Conservation (phyloP, 30 jellyfish, hydroid and myxozoan genomes). For the Pseudorhiza aurosa region DNA sequence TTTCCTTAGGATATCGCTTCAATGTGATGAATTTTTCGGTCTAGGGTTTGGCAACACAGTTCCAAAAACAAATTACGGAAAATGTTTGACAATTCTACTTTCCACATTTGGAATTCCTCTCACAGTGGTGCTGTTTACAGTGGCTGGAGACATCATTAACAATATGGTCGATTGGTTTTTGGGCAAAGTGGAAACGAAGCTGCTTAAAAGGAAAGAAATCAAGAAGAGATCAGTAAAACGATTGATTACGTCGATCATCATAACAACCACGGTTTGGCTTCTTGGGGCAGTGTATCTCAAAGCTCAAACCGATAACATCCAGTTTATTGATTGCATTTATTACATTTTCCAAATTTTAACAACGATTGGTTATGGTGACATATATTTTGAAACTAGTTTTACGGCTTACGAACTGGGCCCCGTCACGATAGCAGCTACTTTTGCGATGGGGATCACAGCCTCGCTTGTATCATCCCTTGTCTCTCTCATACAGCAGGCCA, state of each 20-base stretch:
- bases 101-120: background rate
- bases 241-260: background rate
- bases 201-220: background rate
- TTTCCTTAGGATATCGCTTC: too few species aligned
- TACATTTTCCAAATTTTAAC: conserved; percentile 3
- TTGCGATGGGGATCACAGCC: conserved; percentile 7
- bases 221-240: background rate
- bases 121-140: background rate
- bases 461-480: background rate
- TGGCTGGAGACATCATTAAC: conserved; percentile 4
- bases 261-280: background rate
- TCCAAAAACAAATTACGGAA: conserved; percentile 12
- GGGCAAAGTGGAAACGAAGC: background rate
- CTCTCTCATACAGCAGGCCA: background rate
- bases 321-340: background rate
- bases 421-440: background rate
- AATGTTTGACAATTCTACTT: background rate
- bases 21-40: background rate
- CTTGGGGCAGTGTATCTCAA: background rate
- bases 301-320: background rate
- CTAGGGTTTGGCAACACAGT: conserved; percentile 3
- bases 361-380: conserved; percentile 25
- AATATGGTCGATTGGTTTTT: background rate
- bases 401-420: background rate
- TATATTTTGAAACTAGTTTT: background rate